These are phyloP conservation scores for Beaufortia kweichowensis DNA, from an alignment of 2,113 vertebrate genomes.

Conservation along the genomic window DNA sequence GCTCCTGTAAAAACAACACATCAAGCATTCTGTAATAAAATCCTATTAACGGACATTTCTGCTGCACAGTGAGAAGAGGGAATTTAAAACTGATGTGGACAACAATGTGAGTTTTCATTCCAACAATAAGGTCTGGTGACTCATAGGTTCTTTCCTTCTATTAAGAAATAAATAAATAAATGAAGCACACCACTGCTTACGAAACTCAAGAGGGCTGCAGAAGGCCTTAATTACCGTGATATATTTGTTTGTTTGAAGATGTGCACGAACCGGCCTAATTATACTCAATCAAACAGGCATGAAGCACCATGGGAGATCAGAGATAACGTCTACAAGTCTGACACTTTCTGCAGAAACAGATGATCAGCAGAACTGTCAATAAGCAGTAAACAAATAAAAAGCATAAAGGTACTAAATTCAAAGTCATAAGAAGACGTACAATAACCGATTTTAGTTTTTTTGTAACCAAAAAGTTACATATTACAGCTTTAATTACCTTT, in stretches of 20 bases:
- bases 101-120: neutral
- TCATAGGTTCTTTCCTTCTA: constrained; percentile 23
- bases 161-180: constrained; percentile 33
- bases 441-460: too few species aligned
- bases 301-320: constrained; percentile 31
- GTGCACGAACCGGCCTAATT: constrained; percentile 20
- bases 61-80: constrained; percentile 7
- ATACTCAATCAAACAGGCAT: constrained; percentile 23
- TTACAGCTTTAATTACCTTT: too few species aligned
- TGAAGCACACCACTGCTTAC: neutral
- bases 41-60: constrained; percentile 28
- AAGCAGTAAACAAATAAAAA: neutral
- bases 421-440: too few species aligned
- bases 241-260: constrained; percentile 33
- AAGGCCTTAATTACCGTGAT: constrained; percentile 30
- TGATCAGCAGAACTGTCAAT: neutral
- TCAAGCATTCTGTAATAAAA: constrained; percentile 27
- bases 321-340: constrained; percentile 6
- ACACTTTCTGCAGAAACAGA: neutral
- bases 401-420: too few species aligned
- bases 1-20: constrained; percentile 30
- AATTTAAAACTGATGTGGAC: constrained; percentile 13
- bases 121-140: constrained; percentile 26
- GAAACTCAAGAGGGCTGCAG: constrained; percentile 11
- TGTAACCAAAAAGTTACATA: too few species aligned